Evolutionary conservation across 1,140 invertebrate species (phyloP), one percentile per base, ranked within the genome.

Genomic region (Wiebesia pumilae): DNA sequence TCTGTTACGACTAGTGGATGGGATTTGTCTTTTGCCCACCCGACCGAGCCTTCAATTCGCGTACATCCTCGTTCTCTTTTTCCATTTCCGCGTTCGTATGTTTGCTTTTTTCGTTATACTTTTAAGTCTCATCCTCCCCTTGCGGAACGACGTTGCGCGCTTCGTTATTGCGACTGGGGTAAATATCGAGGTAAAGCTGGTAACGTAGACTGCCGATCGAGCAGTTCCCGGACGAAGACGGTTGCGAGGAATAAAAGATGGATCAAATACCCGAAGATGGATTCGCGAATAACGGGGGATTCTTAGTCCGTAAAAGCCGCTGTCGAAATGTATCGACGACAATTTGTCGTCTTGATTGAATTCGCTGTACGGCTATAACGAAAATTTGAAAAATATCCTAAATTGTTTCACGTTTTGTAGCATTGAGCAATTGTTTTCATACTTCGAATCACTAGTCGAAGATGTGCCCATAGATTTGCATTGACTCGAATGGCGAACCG

Each of bases 181-280:
- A 62, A 62, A 62, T 62, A 27, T 14, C 7, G 24, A 27, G 3
- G 24, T 27, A 62, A 62, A 27, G 24, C 58, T 27, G 27, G 58
- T 27, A 14, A 62, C 58, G 27, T 27, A 47, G 65, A 82, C 21
- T 83, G 81, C 69, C 47, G 81, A 75, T 47, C 33, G 69, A 82
- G 65, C 81, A 71, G 38, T 67, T 81, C 62, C 21, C 21, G n/a
- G 9, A 16, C 21, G 24, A 62, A 27, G 69, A 33, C 16, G 35
- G 14, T 3, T n/a, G 35, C 58, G 27, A 27, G 65, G 58, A 78
- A 78, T 62, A 83, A 77, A 71, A 62, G 33, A 77, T 51, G 47
- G 30, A 62, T 78, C 51, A 75, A 78, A 84, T 78, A 51, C 73
- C 35, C 35, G 21, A 43, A 84, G 58, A 84, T 65, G 51, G 73